phyloP scores from a whole-genome alignment of 2,797 vertebrate genomes.

The Hemibagrus guttatus region DNA sequence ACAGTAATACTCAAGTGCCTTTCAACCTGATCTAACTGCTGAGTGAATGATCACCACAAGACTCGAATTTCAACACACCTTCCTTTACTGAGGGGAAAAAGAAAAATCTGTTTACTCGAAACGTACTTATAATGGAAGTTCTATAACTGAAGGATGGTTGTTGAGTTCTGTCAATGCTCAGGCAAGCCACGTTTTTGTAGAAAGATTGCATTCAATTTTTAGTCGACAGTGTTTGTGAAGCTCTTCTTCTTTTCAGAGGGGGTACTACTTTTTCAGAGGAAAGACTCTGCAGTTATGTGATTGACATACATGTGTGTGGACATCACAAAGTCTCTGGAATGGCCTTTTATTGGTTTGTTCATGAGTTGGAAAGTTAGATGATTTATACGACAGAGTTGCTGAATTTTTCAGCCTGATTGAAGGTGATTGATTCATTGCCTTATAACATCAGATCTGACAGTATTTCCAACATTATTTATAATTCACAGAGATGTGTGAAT shows the following conservation, averaged over 20 bases:
- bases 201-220: not conserved
- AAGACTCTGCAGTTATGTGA: not conserved
- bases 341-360: not conserved
- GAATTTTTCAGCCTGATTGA: not conserved
- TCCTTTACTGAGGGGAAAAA: too few relatives aligned
- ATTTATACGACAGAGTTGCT: not conserved
- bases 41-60: not conserved
- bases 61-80: conserved; percentile 1
- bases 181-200: not conserved
- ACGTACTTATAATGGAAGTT: not conserved
- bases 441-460: not conserved
- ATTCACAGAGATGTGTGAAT: not conserved
- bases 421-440: not conserved
- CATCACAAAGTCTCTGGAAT: too few relatives aligned
- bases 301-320: too few relatives aligned
- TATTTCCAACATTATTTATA: not conserved
- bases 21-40: not conserved
- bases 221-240: not conserved
- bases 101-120: not conserved
- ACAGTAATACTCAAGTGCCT: not conserved
- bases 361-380: not conserved
- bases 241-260: not conserved
- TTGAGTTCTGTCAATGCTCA: not conserved
- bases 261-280: not conserved
- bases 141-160: not conserved